These are phyloP conservation scores for Chironomus striatipennis DNA, from an alignment of 1,140 invertebrate genomes.

Conservation along the genomic window DNA sequence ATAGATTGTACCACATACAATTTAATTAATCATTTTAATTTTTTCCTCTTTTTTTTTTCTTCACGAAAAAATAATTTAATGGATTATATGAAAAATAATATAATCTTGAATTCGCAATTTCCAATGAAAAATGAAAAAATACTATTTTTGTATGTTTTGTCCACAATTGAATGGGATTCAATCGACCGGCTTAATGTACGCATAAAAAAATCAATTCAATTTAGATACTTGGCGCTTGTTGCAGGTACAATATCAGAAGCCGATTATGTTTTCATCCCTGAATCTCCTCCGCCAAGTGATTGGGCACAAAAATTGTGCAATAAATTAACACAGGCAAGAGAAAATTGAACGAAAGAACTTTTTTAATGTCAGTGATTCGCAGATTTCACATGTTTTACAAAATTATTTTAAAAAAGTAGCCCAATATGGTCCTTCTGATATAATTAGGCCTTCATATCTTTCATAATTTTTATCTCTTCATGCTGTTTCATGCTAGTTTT, in stretches of 20 bases:
- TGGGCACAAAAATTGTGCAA: slow-evolving; percentile 85
- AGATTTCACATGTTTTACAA: too few species aligned
- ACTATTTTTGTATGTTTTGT: too few species aligned
- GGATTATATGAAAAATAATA: too few species aligned
- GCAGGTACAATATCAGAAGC: slow-evolving; percentile 40
- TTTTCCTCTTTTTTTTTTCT: too few species aligned
- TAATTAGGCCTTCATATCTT: neutral
- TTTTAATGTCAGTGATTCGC: too few species aligned
- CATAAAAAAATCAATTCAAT: neutral
- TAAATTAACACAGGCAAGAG: slow-evolving; percentile 83
- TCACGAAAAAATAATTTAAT: too few species aligned
- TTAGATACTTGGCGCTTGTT: slow-evolving; percentile 39
- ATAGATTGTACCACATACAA: too few species aligned
- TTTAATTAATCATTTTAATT: too few species aligned
- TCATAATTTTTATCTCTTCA: slow-evolving; percentile 25
- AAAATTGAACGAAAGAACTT: neutral
- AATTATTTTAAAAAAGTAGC: neutral
- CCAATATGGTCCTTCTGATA: neutral
- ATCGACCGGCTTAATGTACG: too few species aligned
- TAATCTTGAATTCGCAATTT: too few species aligned
- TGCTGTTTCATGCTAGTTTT: slow-evolving; percentile 1
- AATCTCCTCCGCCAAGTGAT: slow-evolving; percentile 81
- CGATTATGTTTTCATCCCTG: slow-evolving; percentile 95
- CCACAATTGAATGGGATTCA: too few species aligned
- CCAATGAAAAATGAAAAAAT: too few species aligned